Evolutionary conservation across 2,888 invertebrate species (phyloP), one percentile per base, ranked within the genome.

Genomic region (Dynastes grantii): DNA sequence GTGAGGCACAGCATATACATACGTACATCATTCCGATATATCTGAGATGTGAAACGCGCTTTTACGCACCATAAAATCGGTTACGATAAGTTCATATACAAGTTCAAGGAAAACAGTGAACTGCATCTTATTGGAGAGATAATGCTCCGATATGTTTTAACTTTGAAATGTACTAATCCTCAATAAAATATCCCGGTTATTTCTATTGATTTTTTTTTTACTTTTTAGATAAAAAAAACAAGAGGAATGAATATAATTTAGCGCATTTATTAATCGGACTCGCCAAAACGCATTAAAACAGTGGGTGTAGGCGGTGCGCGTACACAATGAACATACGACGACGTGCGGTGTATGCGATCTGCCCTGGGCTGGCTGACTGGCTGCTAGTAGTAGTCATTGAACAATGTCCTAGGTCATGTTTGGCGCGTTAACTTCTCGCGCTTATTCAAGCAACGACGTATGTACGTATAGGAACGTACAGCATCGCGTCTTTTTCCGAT

Each of bases 401-500:
- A 80, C 81, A 81, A 81, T 82, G 80, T 77, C 81, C 82, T 83
- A 83, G 83, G 83, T 83, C 83, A 83, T 82, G 83, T 82, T 80
- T 82, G 77, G 70, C 40, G 61, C 61, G 61, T 76, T 80, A 79
- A 55, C 53, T 70, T 79, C 77, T 63, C 63, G 29, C 58, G 76
- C 40, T 55, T 65, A 58, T 64, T 64, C 58, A 70, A 81, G 71
- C 76, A 27, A 40, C 63, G 81, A 82, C 81, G 67, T 78, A 82
- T 81, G 81, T 81, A n/a, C 55, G 55, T 55, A 5, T 22, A 45
- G 45, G 45, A 9, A 45, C 65, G 40, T 16, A 40, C n/a, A 65
- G 29, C 77, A 27, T 45, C 45, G 11, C 45, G 45, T 9, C 45
- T 45, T 45, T 78, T 71, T 61, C 75, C 71, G 29, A 32, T 32